Evolutionary conservation across 1,140 invertebrate species (phyloP), one percentile per base, ranked within the genome.

Genomic region (Polypedilum pembai): DNA sequence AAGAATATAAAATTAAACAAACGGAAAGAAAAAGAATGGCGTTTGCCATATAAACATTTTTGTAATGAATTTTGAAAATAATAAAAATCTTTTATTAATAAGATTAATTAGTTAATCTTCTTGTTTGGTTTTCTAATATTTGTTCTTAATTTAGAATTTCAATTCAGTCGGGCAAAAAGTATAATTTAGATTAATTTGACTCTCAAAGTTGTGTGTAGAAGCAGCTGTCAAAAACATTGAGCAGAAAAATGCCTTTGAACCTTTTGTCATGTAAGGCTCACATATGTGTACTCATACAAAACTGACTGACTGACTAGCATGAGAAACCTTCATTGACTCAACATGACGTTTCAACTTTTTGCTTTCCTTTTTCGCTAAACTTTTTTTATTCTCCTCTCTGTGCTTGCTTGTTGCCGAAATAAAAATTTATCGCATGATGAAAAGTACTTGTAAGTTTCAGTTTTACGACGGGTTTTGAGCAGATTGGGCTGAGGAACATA

Each of bases 371-470:
- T n/a, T 56, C 8, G 12, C n/a, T n/a, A 45, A 15, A 15, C 12
- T n/a, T 15, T 56, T 12, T 56, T 56, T 56, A 15, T 56, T 12
- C 12, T n/a, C 12, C 12, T 56, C 45, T 33, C 5, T 33, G n/a
- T 33, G 24, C 24, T 33, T 33, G 24, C 24, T 56, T 56, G 45
- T 56, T 56, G 45, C 12, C 24, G n/a, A 56, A 56, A 56, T 56
- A 56, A 56, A 56, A 56, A 56, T 56, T 56, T 56, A 56, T 56
- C 45, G 45, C 45, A 56, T 56, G 45, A n/a, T 56, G 45, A 56
- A 56, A 56, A 56, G 45, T 56, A 56, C 45, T 56, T 56, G 45
- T 15, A n/a, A n/a, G 45, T 33, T 33, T 33, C 24, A n/a, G n/a
- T 33, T 33, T 33, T 33, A 33, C 24, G 24, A 5, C 24, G n/a